phyloP scores from a whole-genome alignment of 2,888 invertebrate species.

The Netelia virgata region DNA sequence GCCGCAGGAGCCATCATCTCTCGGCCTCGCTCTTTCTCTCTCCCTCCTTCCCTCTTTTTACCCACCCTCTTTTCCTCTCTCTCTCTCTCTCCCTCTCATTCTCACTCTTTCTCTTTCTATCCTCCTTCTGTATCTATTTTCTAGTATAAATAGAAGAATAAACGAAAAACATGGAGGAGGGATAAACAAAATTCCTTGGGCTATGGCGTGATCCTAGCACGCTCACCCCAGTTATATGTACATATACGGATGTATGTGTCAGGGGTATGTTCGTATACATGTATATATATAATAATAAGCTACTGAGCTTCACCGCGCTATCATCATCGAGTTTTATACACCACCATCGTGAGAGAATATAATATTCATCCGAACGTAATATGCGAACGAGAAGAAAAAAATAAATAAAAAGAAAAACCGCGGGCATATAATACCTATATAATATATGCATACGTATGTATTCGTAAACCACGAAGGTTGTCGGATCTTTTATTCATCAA shows the following conservation, averaged over 20 bases:
- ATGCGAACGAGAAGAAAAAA: constrained; percentile 22
- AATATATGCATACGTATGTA: background rate
- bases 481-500: constrained; percentile 67
- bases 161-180: constrained; percentile 44
- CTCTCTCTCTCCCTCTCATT: no score
- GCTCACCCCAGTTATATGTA: constrained; percentile 39
- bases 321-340: constrained; percentile 45
- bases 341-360: constrained; percentile 69
- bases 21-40: background rate
- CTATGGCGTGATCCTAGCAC: constrained; percentile 53
- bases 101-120: background rate
- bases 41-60: no score
- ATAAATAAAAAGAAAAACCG: constrained; percentile 14
- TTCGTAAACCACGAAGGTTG: constrained; percentile 24
- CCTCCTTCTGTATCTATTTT: constrained; percentile 39
- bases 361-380: constrained; percentile 66
- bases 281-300: constrained; percentile 1
- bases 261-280: background rate
- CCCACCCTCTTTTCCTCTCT: no score
- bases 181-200: constrained; percentile 65
- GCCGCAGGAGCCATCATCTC: background rate
- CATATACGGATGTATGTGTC: constrained; percentile 1
- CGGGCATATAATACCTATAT: background rate
- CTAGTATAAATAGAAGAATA: constrained; percentile 42
- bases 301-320: constrained; percentile 29